Conservation (phyloP, 2,888 invertebrate genomes). For the Scotopteryx bipunctaria region DNA sequence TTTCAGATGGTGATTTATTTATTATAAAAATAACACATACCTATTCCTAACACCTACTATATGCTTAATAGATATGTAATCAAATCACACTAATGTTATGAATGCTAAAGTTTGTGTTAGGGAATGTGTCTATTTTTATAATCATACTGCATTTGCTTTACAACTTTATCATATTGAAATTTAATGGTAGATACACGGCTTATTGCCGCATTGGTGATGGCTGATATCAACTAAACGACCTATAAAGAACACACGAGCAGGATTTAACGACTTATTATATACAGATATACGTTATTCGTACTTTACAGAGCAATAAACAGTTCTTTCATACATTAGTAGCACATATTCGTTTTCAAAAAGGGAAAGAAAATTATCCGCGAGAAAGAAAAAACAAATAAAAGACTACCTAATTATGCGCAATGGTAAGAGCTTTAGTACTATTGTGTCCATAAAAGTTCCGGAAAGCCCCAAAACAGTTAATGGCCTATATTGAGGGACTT, state of each 20-base stretch:
- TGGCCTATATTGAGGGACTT: conserved; percentile 31
- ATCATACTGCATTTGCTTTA: background rate
- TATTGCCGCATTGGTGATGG: conserved; percentile 32
- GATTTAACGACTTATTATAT: background rate
- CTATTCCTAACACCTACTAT: no score
- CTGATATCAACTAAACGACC: conserved; percentile 53
- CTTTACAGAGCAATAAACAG: conserved; percentile 54
- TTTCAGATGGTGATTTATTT: no score
- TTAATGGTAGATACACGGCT: background rate
- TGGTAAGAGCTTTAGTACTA: conserved; percentile 30
- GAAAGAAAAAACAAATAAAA: conserved; percentile 35
- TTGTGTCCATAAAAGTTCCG: conserved; percentile 34
- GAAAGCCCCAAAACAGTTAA: conserved; percentile 35
- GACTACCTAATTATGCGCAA: conserved; percentile 35
- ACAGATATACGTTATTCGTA: background rate
- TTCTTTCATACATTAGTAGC: conserved; percentile 26
- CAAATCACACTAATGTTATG: no score
- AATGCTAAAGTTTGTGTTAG: no score
- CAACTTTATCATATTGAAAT: background rate
- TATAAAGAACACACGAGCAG: conserved; percentile 45
- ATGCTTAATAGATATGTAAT: no score
- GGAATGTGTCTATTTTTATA: no score
- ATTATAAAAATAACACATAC: no score
- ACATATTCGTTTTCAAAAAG: conserved; percentile 31
- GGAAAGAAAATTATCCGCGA: conserved; percentile 14